Evolutionary conservation across 2,888 invertebrate genomes (phyloP).

Genomic region (Drosophila rubida): DNA sequence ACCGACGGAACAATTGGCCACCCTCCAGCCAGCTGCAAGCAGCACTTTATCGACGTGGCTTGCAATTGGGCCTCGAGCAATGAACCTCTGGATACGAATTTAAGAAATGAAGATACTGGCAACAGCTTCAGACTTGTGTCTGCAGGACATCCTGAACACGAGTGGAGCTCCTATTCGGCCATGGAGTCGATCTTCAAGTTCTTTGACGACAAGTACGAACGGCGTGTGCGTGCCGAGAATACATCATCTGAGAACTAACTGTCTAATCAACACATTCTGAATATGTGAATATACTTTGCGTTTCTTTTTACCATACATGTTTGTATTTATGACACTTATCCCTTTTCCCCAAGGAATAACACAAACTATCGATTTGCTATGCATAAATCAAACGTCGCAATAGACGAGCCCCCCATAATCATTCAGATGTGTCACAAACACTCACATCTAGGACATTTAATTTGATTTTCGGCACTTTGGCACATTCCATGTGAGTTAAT

Average conservation of each 20-base stretch:
- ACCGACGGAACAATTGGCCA: conserved; percentile 90
- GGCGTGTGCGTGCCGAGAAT: conserved; percentile 23
- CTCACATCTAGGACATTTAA: conserved; percentile 83
- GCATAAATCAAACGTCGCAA: conserved; percentile 68
- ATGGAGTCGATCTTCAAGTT: conserved; percentile 89
- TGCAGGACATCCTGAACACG: conserved; percentile 89
- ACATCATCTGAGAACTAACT: conserved; percentile 16
- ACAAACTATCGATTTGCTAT: conserved; percentile 70
- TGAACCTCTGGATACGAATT: conserved; percentile 86
- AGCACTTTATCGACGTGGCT: conserved; percentile 80
- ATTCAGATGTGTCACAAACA: conserved; percentile 82
- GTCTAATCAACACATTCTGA: conserved; percentile 13
- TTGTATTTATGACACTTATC: conserved; percentile 72
- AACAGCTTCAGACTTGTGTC: conserved; percentile 87
- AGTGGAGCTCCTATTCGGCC: conserved; percentile 89
- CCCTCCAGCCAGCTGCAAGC: conserved; percentile 47
- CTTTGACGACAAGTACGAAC: conserved; percentile 84
- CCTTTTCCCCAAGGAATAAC: conserved; percentile 71
- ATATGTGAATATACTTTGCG: conserved; percentile 19
- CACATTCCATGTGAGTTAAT: conserved; percentile 75
- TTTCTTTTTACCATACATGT: conserved; percentile 11
- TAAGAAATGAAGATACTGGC: conserved; percentile 62
- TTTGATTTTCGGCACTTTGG: conserved; percentile 82
- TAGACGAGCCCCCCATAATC: conserved; percentile 38
- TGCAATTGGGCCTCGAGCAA: conserved; percentile 88